These are phyloP conservation scores for Drosophila bifasciata DNA, from an alignment of 1,140 invertebrate genomes.

Conservation along the genomic window DNA sequence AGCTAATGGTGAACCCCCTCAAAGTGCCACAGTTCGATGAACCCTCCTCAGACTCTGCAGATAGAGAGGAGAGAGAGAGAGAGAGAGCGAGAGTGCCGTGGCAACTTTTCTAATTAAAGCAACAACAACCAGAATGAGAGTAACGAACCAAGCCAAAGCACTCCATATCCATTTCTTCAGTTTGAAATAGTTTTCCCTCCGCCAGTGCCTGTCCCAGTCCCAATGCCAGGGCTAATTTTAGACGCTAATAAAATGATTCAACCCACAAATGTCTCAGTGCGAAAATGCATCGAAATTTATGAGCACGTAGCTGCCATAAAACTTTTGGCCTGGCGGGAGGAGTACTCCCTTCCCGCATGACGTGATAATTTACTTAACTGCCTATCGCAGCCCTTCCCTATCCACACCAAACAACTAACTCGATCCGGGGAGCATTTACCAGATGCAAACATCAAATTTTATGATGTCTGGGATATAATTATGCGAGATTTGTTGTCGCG, in stretches of 20 bases:
- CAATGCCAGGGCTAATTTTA: conserved; percentile 24
- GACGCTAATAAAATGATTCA: conserved; percentile 55
- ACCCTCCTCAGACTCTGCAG: conserved; percentile 1
- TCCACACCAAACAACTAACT: conserved; percentile 20
- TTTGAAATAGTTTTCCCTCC: background rate
- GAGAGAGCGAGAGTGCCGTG: conserved; percentile 5
- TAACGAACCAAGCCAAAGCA: too few species aligned
- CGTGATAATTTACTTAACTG: conserved; percentile 62
- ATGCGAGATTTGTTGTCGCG: conserved; percentile 52
- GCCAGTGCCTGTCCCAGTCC: background rate
- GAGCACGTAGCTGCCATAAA: conserved; percentile 70
- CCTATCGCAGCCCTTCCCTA: conserved; percentile 6
- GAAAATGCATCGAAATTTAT: conserved; percentile 63
- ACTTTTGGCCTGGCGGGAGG: conserved; percentile 12
- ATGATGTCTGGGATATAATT: conserved; percentile 73
- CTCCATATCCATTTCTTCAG: too few species aligned
- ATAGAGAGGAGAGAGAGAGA: background rate
- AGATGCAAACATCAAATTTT: conserved; percentile 68
- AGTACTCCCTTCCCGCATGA: conserved; percentile 26
- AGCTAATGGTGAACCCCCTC: conserved; percentile 24
- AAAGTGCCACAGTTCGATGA: conserved; percentile 15
- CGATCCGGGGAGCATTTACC: conserved; percentile 59
- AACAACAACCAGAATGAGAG: conserved; percentile 24
- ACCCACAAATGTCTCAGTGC: conserved; percentile 20
- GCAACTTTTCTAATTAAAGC: conserved; percentile 69